Conservation (phyloP, 1,140 invertebrate genomes). For the Drosophila asahinai region DNA sequence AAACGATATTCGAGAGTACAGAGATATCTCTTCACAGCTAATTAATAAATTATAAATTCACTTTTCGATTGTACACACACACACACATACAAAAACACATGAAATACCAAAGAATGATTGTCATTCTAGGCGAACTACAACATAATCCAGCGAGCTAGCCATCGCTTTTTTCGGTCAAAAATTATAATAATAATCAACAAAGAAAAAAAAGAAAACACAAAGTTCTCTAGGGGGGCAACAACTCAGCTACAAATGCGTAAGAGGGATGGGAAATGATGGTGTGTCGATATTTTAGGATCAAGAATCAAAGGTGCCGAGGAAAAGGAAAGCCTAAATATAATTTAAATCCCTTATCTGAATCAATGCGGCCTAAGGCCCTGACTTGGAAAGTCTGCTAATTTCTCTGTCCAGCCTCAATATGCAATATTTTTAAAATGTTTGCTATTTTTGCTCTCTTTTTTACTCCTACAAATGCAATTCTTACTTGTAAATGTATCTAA, state of each 20-base stretch:
- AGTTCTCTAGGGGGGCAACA: background rate
- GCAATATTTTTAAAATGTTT: too few relatives aligned
- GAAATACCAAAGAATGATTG: conserved; percentile 7
- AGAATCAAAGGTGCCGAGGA: background rate
- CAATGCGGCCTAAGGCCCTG: too few relatives aligned
- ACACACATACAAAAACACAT: conserved; percentile 9
- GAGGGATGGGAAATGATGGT: background rate
- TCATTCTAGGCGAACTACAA: conserved; percentile 16
- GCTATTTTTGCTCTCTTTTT: too few relatives aligned
- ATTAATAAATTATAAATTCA: conserved; percentile 25
- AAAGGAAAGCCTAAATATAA: background rate
- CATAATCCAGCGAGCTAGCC: conserved; percentile 11
- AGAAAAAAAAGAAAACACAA: background rate
- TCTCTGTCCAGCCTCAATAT: too few relatives aligned
- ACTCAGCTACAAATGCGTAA: background rate
- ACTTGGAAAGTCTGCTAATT: too few relatives aligned
- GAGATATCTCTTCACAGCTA: conserved; percentile 3
- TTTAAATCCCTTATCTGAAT: too few relatives aligned
- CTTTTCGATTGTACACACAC: conserved; percentile 3
- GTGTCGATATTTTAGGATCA: conserved; percentile 1
- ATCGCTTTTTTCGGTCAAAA: background rate
- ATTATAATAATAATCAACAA: conserved; percentile 24
- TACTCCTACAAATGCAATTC: too few relatives aligned
- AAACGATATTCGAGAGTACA: conserved; percentile 16
- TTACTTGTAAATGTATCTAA: too few relatives aligned